Evolutionary conservation across 2,113 vertebrate genomes (phyloP).

Genomic region (Blennius ocellaris): DNA sequence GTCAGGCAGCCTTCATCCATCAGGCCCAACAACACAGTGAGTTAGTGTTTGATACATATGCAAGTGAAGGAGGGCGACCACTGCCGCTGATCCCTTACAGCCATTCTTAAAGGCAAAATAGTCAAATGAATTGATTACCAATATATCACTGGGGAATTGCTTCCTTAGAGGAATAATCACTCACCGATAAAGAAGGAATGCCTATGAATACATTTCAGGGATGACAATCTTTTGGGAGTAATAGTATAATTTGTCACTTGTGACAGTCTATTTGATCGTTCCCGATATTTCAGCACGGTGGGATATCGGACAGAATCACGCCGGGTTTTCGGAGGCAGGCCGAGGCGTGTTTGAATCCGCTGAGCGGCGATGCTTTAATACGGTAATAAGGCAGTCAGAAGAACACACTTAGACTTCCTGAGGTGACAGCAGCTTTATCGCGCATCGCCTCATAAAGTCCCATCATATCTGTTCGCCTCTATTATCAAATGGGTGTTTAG

Average conservation of each 20-base stretch:
- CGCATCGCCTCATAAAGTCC: conserved; percentile 82
- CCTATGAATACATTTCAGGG: conserved; percentile 82
- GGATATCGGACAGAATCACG: conserved; percentile 66
- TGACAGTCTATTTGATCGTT: conserved; percentile 81
- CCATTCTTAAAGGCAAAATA: conserved; percentile 67
- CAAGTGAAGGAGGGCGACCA: conserved; percentile 71
- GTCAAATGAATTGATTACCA: conserved; percentile 83
- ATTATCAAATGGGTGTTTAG: conserved; percentile 80
- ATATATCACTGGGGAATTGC: conserved; percentile 76
- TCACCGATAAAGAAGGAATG: conserved; percentile 78
- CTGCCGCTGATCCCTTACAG: conserved; percentile 62
- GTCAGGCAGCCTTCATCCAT: conserved; percentile 67
- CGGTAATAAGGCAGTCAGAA: conserved; percentile 75
- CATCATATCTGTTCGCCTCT: conserved; percentile 77
- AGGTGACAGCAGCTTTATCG: conserved; percentile 82
- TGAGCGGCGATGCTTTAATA: conserved; percentile 68
- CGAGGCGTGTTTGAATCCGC: conserved; percentile 67
- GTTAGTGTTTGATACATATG: conserved; percentile 60
- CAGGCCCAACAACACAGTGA: conserved; percentile 65
- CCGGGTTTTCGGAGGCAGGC: conserved; percentile 55
- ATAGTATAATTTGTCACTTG: conserved; percentile 83
- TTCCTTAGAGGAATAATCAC: conserved; percentile 81
- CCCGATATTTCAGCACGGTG: conserved; percentile 72
- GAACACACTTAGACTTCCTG: conserved; percentile 78
- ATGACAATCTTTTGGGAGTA: conserved; percentile 82